phyloP scores from a whole-genome alignment of 2,797 vertebrate species.

The Eremophila alpestris region DNA sequence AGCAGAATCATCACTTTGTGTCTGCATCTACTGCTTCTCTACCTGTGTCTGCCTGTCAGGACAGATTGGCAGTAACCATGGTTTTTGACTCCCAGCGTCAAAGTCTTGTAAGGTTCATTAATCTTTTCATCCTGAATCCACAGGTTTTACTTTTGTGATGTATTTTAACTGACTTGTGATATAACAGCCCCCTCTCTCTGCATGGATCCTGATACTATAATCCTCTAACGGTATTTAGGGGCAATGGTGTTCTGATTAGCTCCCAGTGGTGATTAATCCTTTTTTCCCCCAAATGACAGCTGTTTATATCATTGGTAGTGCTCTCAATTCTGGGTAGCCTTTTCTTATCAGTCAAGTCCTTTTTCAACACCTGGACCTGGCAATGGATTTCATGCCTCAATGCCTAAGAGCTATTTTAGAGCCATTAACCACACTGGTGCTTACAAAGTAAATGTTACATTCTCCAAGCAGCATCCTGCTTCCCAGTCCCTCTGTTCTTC shows the following conservation, averaged over 20 bases:
- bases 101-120: not conserved
- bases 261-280: slow-evolving; percentile 45
- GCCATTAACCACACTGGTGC: not conserved
- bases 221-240: not conserved
- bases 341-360: slow-evolving; percentile 56
- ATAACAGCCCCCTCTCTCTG: not conserved
- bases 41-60: not conserved
- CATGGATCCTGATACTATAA: not conserved
- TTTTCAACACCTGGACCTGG: slow-evolving; percentile 59
- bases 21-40: not conserved
- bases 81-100: not conserved
- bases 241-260: slow-evolving; percentile 18
- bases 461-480: not conserved
- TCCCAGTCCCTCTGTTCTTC: not conserved
- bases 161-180: not conserved
- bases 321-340: slow-evolving; percentile 1
- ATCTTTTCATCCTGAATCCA: not conserved
- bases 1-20: not conserved
- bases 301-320: slow-evolving; percentile 48
- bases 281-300: not conserved
- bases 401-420: slow-evolving; percentile 42
- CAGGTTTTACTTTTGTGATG: not conserved
- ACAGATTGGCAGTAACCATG: not conserved
- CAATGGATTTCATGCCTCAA: slow-evolving; percentile 55
- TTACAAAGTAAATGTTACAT: not conserved